Percentiles rank a stretch among this genome's conserved stretches.
Evolutionary conservation across 2,113 vertebrate species (phyloP).

Genomic region (Vanacampus margaritifer): DNA sequence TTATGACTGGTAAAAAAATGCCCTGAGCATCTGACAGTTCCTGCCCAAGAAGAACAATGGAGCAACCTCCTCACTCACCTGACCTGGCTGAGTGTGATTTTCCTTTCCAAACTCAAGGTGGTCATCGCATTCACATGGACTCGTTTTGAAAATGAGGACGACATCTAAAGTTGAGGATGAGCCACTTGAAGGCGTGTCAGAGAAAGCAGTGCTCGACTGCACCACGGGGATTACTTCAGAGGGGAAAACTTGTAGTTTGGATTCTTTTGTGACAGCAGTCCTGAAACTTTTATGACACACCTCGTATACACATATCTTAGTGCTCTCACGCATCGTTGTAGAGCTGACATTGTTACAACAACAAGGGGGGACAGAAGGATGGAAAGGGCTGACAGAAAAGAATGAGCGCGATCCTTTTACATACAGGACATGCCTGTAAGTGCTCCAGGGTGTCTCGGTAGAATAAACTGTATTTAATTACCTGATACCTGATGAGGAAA

Average conservation of each 20-base stretch:
- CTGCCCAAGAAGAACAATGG: background rate
- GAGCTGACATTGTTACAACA: conserved; percentile 68
- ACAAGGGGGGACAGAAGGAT: conserved; percentile 41
- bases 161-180: no score
- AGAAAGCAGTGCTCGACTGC: background rate
- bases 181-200: no score
- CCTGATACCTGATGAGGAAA: conserved; percentile 29
- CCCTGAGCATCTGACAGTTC: background rate
- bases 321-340: conserved; percentile 35
- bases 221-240: background rate
- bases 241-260: background rate
- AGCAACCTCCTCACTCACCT: background rate
- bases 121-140: no score
- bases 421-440: conserved; percentile 32
- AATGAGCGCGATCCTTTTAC: conserved; percentile 55
- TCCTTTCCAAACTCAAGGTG: no score
- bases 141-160: no score
- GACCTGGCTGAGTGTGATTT: background rate
- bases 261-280: background rate
- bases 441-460: conserved; percentile 41
- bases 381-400: conserved; percentile 28
- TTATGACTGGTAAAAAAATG: no score
- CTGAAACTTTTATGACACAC: background rate
- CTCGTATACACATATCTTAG: conserved; percentile 9
- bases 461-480: conserved; percentile 51